A percentile compares a stretch with the other conserved stretches of the same genome.
Evolutionary conservation across 2,113 vertebrate genomes (phyloP).

Genomic region (Chaenocephalus aceratus): DNA sequence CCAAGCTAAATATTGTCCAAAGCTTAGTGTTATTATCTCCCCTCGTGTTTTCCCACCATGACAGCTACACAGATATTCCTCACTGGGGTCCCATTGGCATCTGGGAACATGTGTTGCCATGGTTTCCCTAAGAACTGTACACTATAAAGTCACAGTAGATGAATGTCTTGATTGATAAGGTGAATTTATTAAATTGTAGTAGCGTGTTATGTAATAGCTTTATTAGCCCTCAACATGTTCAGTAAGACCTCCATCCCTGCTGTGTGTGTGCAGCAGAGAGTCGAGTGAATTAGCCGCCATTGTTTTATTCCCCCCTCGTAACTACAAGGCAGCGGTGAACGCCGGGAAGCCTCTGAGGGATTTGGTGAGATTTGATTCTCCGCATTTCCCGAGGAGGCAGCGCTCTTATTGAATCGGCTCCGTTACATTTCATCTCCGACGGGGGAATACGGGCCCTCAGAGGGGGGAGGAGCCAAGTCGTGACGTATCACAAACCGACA

Average conservation of each 20-base stretch:
- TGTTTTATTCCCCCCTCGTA: conserved; percentile 55
- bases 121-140: background rate
- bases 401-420: conserved; percentile 78
- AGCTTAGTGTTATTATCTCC: conserved; percentile 20
- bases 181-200: conserved; percentile 13
- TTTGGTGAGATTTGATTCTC: conserved; percentile 72
- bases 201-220: conserved; percentile 13
- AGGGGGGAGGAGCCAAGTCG: background rate
- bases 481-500: conserved; percentile 61
- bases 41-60: conserved; percentile 41
- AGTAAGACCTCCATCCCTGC: conserved; percentile 17
- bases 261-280: conserved; percentile 1
- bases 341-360: conserved; percentile 70
- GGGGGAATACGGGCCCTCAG: conserved; percentile 57
- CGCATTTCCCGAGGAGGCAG: conserved; percentile 51
- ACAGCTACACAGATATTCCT: background rate
- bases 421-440: conserved; percentile 76
- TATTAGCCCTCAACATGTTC: conserved; percentile 35
- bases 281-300: conserved; percentile 64
- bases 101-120: conserved; percentile 33
- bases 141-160: no score
- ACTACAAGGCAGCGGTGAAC: conserved; percentile 53
- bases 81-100: conserved; percentile 12
- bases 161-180: conserved; percentile 16
- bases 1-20: conserved; percentile 54